A percentile compares a stretch with the other conserved stretches of the same genome.
These are phyloP conservation scores for Notocelia uddmanniana DNA, from an alignment of 2,888 invertebrate species.

Conservation along the genomic window DNA sequence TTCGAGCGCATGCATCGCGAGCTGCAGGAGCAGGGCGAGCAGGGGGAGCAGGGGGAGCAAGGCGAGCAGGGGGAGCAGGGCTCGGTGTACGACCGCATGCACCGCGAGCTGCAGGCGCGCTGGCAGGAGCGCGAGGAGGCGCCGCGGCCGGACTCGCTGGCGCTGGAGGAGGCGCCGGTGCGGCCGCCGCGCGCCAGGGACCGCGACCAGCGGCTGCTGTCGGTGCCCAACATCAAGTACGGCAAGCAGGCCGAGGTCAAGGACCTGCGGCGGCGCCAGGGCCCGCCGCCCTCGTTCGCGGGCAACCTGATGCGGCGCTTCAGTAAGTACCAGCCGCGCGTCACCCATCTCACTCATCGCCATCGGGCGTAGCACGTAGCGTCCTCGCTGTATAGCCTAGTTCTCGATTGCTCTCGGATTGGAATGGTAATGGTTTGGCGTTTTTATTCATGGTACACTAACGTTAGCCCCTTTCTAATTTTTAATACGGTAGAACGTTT, in stretches of 20 bases:
- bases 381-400: constrained; percentile 67
- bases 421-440: constrained; percentile 80
- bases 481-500: constrained; percentile 58
- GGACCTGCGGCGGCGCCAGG: constrained; percentile 83
- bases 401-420: constrained; percentile 62
- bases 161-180: constrained; percentile 71
- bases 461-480: constrained; percentile 65
- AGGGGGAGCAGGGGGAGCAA: constrained; percentile 53
- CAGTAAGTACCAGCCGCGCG: constrained; percentile 89
- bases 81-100: constrained; percentile 52
- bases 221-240: constrained; percentile 91
- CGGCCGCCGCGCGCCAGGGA: constrained; percentile 79
- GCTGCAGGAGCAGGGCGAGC: constrained; percentile 59
- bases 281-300: constrained; percentile 86
- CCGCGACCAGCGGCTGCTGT: constrained; percentile 88
- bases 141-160: constrained; percentile 88
- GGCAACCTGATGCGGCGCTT: constrained; percentile 93
- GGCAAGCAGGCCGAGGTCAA: constrained; percentile 74
- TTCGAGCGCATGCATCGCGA: constrained; percentile 77
- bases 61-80: constrained; percentile 52
- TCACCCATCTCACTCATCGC: constrained; percentile 62
- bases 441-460: constrained; percentile 66
- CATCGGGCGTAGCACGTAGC: constrained; percentile 34
- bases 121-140: constrained; percentile 73
- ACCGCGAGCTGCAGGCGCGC: constrained; percentile 68